Percentiles rank a stretch among this genome's conserved stretches.
phyloP scores from a whole-genome alignment of 1,140 invertebrate genomes.

The Dryas iulia region DNA sequence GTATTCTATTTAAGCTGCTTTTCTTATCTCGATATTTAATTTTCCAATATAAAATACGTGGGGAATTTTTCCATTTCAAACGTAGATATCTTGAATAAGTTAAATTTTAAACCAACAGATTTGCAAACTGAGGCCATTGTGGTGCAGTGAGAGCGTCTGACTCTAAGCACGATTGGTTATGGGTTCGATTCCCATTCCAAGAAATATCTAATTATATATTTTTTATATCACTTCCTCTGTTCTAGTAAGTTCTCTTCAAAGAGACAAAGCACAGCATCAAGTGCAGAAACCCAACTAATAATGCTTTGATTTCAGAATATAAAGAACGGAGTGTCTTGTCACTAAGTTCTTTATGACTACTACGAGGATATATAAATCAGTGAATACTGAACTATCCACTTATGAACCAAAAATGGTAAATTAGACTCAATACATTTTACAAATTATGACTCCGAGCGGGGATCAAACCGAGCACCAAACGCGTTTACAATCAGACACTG shows the following conservation, averaged over 20 bases:
- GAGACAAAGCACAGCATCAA: not conserved
- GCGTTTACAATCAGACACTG: too few relatives aligned
- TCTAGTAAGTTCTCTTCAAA: too few relatives aligned
- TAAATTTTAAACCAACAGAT: not conserved
- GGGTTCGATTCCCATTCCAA: not conserved
- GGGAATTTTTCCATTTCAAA: not conserved
- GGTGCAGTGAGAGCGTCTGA: not conserved
- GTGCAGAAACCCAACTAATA: not conserved
- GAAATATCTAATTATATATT: too few relatives aligned
- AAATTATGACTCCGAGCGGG: too few relatives aligned
- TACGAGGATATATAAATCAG: too few relatives aligned
- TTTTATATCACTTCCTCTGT: not conserved
- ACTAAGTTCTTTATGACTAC: not conserved
- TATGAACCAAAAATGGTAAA: too few relatives aligned
- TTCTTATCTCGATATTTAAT: constrained; percentile 5
- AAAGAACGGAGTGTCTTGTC: not conserved
- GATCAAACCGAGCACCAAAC: too few relatives aligned
- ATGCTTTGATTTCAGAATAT: too few relatives aligned
- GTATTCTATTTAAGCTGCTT: constrained; percentile 1
- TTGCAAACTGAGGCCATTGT: too few relatives aligned
- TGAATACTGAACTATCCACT: too few relatives aligned
- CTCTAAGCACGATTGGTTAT: not conserved
- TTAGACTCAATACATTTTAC: too few relatives aligned
- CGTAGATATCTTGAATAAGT: not conserved
- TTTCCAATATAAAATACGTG: constrained; percentile 2